Base-by-base conservation (phyloP, 2,888 invertebrate genomes). In the Hemaris fuciformis region DNA sequence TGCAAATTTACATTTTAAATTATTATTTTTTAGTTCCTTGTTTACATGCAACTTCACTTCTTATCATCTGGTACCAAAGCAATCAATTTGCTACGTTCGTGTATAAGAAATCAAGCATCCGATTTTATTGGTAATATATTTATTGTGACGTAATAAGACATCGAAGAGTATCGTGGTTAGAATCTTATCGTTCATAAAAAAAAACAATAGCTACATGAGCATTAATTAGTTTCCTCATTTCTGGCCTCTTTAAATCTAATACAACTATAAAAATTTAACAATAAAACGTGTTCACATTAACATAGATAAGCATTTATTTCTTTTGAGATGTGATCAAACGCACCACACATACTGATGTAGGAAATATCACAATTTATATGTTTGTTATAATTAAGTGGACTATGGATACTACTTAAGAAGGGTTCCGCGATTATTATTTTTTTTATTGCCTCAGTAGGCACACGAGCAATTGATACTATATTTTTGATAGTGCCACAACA, bases 301-400 rank as follows among this genome's bases (percentile, higher is more conserved):
- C 53, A 53, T 53, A 53, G 53, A 31, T 53, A 53, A 53, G 53
- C 8, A 20, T 53, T 53, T 31, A 53, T 31, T 27, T 53, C 10
- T 18, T 27, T 8, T 13, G 6, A 45, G 53, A 48, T 53, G 10
- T 15, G 18, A 53, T 53, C 18, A 31, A 53, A 10, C 23, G 27
- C 15, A 31, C 31, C 31, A 31, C 53, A 27, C 15, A 53, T 27
- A 46, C 46, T 23, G 10, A 31, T 53, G 8, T 53, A 1, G n/a
- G n/a, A n/a, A n/a, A 53, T 10, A 31, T 18, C 18, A 31, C 15
- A 27, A n/a, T 48, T 38, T n/a, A 38, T 38, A 4, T 10, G 10
- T 38, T 38, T 38, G 4, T 38, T 38, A n/a, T n/a, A 20, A 22
- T 43, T 18, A 43, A 43, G 20, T 43, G 2, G 20, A 7, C 20